phyloP scores from a whole-genome alignment of 2,888 invertebrate species.

The Latheticus oryzae region DNA sequence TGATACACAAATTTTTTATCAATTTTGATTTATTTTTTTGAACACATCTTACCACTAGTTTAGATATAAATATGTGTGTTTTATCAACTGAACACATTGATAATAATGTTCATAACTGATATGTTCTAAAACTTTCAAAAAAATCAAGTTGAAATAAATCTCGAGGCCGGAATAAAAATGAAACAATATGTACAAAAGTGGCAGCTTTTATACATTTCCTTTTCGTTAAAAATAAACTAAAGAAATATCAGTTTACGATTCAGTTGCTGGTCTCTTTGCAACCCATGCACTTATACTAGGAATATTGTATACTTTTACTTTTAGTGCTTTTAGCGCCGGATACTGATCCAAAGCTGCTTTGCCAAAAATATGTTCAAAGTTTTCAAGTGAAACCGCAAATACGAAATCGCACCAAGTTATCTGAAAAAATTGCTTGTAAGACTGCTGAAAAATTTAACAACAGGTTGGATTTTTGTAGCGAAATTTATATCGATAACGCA shows the following conservation, averaged over 20 bases:
- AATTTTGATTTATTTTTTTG: conserved; percentile 37
- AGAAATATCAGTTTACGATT: conserved; percentile 64
- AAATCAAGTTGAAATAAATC: not conserved
- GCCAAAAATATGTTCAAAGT: conserved; percentile 69
- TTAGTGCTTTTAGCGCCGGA: conserved; percentile 68
- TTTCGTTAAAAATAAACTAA: not conserved
- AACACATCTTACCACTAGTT: conserved; percentile 39
- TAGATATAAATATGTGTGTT: too few species aligned
- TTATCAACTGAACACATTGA: too few species aligned
- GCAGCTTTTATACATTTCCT: not conserved
- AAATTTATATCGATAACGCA: conserved; percentile 1
- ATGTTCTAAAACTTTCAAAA: not conserved
- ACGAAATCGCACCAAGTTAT: conserved; percentile 73
- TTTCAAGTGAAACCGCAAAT: conserved; percentile 69
- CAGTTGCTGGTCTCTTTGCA: conserved; percentile 69
- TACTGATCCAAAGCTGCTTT: conserved; percentile 67
- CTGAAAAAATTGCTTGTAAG: too few species aligned
- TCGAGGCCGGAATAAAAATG: too few species aligned
- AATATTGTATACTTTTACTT: conserved; percentile 68
- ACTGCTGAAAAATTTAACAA: conserved; percentile 6
- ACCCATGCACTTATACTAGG: conserved; percentile 71
- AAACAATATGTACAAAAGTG: too few species aligned
- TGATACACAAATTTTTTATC: conserved; percentile 23
- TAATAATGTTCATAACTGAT: conserved; percentile 2
- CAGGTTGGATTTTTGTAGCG: not conserved